Percentiles rank a stretch among this genome's conserved stretches.
These are phyloP conservation scores for Polyergus mexicanus DNA, from an alignment of 1,140 invertebrate species.

Conservation along the genomic window DNA sequence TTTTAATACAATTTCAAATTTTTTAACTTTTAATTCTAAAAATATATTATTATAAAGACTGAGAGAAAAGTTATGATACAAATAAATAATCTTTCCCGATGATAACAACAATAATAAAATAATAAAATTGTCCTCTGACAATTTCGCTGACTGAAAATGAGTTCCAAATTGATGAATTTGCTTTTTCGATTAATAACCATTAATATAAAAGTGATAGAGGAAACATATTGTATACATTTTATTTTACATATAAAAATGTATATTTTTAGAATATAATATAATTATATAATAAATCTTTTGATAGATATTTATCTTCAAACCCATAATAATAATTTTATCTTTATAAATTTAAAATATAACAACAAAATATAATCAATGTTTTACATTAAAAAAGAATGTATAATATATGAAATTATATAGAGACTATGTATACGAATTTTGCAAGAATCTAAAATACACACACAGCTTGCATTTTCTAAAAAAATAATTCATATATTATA, in stretches of 20 bases:
- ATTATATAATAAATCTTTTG: neutral
- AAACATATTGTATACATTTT: neutral
- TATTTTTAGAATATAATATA: neutral
- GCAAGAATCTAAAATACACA: neutral
- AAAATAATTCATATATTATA: too few species aligned
- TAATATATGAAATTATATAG: neutral
- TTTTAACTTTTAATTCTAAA: neutral
- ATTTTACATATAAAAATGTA: neutral
- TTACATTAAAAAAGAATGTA: neutral
- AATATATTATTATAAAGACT: neutral
- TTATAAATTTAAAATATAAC: too few species aligned
- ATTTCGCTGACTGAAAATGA: neutral
- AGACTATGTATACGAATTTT: neutral
- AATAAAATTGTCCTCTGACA: neutral
- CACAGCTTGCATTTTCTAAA: too few species aligned
- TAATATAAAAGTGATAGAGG: neutral
- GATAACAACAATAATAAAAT: too few species aligned
- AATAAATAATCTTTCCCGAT: neutral
- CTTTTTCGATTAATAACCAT: neutral
- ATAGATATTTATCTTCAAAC: neutral
- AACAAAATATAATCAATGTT: neutral
- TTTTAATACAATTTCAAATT: slow-evolving; percentile 9
- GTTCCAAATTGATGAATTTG: neutral
- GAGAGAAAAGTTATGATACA: neutral
- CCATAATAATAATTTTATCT: too few species aligned